Evolutionary conservation across 1,140 invertebrate species (phyloP), one percentile per base, ranked within the genome.

Genomic region (Euschistus heros): DNA sequence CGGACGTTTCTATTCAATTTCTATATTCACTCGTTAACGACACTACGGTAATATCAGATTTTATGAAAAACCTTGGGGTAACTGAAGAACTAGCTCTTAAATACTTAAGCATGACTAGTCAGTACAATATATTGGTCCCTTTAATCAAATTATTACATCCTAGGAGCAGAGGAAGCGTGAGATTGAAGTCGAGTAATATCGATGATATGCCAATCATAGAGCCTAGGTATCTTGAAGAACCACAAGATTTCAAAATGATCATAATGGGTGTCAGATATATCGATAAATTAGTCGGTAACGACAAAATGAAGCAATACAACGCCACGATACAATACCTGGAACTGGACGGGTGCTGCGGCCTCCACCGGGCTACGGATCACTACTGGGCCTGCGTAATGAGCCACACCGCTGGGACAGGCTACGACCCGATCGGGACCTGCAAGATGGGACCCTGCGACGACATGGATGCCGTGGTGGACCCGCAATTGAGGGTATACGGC

Each of bases 401-500:
- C 24, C 66, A 70, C 37, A 17, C 69, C 14, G 61, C 68, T 13
- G 55, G 66, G 47, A 84, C 72, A 80, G 80, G 7, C 75, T 76
- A 82, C 68, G 86, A 88, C 75, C 85, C 86, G 5, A 80, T 82
- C 13, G 85, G 87, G 0, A 89, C 88, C 0, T 84, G 82, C 18
- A 89, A 86, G 75, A 92, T 93, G 89, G 89, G 88, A 10, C 80
- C 82, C 0, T 70, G 71, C 3, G 71, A 65, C 14, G 86, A 90
- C 75, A 66, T 75, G 47, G 73, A 76, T 20, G 77, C 87, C 42
- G 84, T 88, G 2, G 81, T 87, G 0, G 84, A 91, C 73, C 75
- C 82, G 0, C 71, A 83, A 46, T 75, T 94, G 0, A 77, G 80
- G 42, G 86, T 91, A 0, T 78, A 82, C 70, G 84, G 85, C 0